Evolutionary conservation across 2,113 vertebrate genomes (phyloP).

Genomic region (Elephas maximus): DNA sequence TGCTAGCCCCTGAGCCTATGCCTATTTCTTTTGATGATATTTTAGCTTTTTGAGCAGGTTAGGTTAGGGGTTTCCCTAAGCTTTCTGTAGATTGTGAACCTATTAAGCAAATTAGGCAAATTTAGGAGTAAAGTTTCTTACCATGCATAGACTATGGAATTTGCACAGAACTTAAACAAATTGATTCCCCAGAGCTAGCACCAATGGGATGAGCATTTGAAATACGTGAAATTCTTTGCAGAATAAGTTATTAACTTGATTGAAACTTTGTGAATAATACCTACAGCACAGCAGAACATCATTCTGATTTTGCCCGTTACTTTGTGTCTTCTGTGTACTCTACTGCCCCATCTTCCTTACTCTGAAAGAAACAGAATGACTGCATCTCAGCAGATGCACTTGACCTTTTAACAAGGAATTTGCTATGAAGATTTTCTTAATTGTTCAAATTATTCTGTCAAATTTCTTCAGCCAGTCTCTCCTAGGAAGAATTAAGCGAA

Average conservation of each 20-base stretch:
- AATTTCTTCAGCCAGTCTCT: conserved; percentile 46
- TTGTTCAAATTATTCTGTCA: conserved; percentile 39
- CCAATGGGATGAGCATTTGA: background rate
- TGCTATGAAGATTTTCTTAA: conserved; percentile 21
- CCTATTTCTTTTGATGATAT: background rate
- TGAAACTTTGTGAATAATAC: background rate
- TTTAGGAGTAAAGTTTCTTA: conserved; percentile 14
- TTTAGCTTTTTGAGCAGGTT: conserved; percentile 46
- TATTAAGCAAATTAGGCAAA: background rate
- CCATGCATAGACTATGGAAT: background rate
- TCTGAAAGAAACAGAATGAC: conserved; percentile 43
- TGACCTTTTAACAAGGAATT: conserved; percentile 62
- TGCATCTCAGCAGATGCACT: conserved; percentile 6
- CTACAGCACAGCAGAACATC: background rate
- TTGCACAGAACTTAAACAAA: background rate
- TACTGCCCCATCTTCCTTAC: background rate
- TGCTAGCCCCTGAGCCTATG: background rate
- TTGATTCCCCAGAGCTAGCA: conserved; percentile 44
- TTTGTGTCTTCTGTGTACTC: conserved; percentile 43
- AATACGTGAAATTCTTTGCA: conserved; percentile 31
- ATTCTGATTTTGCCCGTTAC: conserved; percentile 1
- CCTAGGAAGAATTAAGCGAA: conserved; percentile 54
- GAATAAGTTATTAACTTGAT: conserved; percentile 34
- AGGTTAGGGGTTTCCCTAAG: background rate
- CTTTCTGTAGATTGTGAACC: background rate